Base-by-base conservation (phyloP, 2,888 invertebrate species). In the Timandra comae region DNA sequence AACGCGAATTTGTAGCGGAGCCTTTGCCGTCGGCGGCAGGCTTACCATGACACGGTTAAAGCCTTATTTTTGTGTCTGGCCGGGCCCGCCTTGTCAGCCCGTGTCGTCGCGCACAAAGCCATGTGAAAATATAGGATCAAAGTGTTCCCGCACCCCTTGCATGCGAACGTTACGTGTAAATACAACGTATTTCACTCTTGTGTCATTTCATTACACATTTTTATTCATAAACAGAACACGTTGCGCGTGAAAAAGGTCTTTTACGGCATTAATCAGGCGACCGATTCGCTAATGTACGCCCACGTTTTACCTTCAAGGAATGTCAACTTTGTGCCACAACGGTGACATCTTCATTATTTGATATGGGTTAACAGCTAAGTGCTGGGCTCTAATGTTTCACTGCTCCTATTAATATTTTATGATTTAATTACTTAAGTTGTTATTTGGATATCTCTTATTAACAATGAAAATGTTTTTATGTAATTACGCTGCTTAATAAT, bases 41-140 rank as follows among this genome's bases (percentile, higher is more conserved):
- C 81, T 85, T 84, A 82, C 79, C 67, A 66, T 82, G 84, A 82
- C 84, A 81, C 67, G 80, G 77, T 77, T 75, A 82, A 84, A 81
- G 82, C 84, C 80, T 81, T 81, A 84, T 84, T 84, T 85, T 84
- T 82, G 81, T 74, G 80, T 81, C 74, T 76, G 79, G 73, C 77
- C 75, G 69, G 46, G 76, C 70, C 69, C 77, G 81, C 80, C n/a
- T 77, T 84, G 84, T 84, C 84, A 84, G 70, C 68, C 73, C 68
- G 76, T 49, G 49, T 64, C 74, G 77, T 69, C 75, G 76, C 46
- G 57, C 69, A 80, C 82, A 85, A 84, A 84, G 84, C 84, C 76
- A 79, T 71, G 79, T 73, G 77, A 78, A 81, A 81, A 80, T 78
- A 72, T 74, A 79, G 81, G 82, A 84, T 82, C 82, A 82, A 81